phyloP scores from a whole-genome alignment of 2,888 invertebrate species.

The Andrena marginata region DNA sequence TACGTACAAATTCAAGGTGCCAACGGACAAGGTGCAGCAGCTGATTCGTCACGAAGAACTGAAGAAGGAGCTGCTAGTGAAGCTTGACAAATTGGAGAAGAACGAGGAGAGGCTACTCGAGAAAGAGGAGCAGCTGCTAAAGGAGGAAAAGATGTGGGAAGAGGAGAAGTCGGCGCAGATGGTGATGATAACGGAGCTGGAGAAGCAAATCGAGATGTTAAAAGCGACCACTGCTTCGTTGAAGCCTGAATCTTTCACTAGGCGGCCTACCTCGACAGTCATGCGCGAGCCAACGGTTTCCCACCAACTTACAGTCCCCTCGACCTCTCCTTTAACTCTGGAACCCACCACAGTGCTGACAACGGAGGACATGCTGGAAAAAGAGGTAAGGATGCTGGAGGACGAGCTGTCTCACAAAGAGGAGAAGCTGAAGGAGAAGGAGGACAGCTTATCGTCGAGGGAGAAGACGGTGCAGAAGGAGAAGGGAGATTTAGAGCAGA shows the following conservation, averaged over 20 bases:
- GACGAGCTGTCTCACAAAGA: slow-evolving; percentile 32
- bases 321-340: background rate
- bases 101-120: slow-evolving; percentile 43
- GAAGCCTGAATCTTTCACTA: background rate
- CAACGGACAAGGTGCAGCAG: slow-evolving; percentile 17
- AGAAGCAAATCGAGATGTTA: slow-evolving; percentile 1
- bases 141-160: slow-evolving; percentile 20
- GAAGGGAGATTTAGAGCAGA: slow-evolving; percentile 50
- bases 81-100: slow-evolving; percentile 35
- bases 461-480: slow-evolving; percentile 54
- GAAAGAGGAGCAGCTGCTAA: slow-evolving; percentile 13
- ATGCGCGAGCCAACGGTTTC: background rate
- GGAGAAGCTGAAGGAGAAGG: slow-evolving; percentile 27
- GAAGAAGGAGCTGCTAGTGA: slow-evolving; percentile 20
- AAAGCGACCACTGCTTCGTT: background rate
- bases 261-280: background rate
- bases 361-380: slow-evolving; percentile 40
- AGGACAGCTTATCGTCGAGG: slow-evolving; percentile 23
- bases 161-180: slow-evolving; percentile 4
- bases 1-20: background rate
- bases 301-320: too few relatives aligned
- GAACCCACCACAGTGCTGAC: slow-evolving; percentile 17
- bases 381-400: slow-evolving; percentile 61
- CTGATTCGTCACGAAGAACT: slow-evolving; percentile 8
- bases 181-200: background rate